phyloP scores from a whole-genome alignment of 2,797 vertebrate species.

The Sternarchorhynchus goeldii region DNA sequence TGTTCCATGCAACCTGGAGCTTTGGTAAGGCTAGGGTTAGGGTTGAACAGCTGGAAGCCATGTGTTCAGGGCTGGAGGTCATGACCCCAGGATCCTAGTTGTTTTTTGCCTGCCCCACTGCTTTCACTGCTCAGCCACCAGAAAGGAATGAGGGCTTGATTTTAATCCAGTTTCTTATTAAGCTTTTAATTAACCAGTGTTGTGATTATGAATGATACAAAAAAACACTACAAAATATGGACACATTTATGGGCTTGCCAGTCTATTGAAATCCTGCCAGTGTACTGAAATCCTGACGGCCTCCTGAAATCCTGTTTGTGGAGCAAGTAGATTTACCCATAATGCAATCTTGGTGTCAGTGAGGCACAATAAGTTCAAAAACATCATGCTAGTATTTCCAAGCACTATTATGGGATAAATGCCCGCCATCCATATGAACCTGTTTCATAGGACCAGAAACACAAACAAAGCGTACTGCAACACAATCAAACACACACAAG shows the following conservation, averaged over 20 bases:
- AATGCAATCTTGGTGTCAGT: constrained; percentile 24
- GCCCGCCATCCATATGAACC: no score
- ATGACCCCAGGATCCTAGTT: neutral
- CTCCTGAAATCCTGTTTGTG: constrained; percentile 17
- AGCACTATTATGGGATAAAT: no score
- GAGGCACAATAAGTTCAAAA: constrained; percentile 25
- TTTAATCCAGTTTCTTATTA: constrained; percentile 49
- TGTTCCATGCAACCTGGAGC: constrained; percentile 6
- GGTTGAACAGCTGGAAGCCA: constrained; percentile 34
- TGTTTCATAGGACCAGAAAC: no score
- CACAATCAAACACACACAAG: no score
- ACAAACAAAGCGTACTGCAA: no score
- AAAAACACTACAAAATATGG: no score
- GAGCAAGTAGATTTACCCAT: constrained; percentile 7
- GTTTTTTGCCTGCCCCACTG: constrained; percentile 22
- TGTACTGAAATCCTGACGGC: constrained; percentile 38
- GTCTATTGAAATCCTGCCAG: constrained; percentile 35
- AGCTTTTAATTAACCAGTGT: constrained; percentile 54
- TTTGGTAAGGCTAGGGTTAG: neutral
- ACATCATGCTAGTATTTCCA: neutral
- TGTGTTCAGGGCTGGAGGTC: constrained; percentile 31
- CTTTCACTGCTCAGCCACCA: constrained; percentile 13
- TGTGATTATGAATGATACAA: constrained; percentile 58
- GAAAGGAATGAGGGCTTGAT: constrained; percentile 41
- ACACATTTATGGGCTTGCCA: neutral